Evolutionary conservation across 1,140 invertebrate genomes (phyloP).

Genomic region (Anthonomus grandis): DNA sequence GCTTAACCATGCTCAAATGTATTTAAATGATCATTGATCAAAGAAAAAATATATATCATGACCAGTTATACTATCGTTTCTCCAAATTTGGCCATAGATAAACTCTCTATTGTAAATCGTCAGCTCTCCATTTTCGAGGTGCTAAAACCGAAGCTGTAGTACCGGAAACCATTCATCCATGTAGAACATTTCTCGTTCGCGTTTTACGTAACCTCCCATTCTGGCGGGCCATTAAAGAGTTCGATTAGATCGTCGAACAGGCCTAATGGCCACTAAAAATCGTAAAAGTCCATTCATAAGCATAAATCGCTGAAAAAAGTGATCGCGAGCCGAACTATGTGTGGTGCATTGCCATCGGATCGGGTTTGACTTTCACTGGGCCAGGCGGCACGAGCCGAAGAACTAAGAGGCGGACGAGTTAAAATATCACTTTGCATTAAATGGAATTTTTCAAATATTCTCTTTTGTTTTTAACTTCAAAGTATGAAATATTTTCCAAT

Average conservation of each 20-base stretch:
- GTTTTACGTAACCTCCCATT: constrained; percentile 23
- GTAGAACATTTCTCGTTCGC: constrained; percentile 28
- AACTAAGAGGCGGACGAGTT: no score
- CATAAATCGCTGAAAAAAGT: constrained; percentile 29
- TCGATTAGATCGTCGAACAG: constrained; percentile 29
- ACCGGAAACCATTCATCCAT: constrained; percentile 25
- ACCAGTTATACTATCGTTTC: no score
- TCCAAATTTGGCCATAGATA: constrained; percentile 1
- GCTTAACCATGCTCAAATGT: no score
- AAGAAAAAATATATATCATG: no score
- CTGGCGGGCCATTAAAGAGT: constrained; percentile 20
- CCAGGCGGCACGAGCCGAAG: constrained; percentile 29
- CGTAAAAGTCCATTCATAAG: constrained; percentile 30
- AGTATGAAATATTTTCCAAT: no score
- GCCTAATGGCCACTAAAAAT: constrained; percentile 29
- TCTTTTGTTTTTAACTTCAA: no score
- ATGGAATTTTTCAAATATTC: no score
- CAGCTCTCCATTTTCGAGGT: constrained; percentile 12
- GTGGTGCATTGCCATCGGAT: no score
- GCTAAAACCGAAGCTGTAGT: constrained; percentile 21
- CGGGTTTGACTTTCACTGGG: constrained; percentile 29
- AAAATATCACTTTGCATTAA: no score
- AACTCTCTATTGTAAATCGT: constrained; percentile 7
- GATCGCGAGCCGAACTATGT: constrained; percentile 17
- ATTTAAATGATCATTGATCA: no score